phyloP scores from a whole-genome alignment of 2,888 invertebrate species.

The Stratiomys singularior region DNA sequence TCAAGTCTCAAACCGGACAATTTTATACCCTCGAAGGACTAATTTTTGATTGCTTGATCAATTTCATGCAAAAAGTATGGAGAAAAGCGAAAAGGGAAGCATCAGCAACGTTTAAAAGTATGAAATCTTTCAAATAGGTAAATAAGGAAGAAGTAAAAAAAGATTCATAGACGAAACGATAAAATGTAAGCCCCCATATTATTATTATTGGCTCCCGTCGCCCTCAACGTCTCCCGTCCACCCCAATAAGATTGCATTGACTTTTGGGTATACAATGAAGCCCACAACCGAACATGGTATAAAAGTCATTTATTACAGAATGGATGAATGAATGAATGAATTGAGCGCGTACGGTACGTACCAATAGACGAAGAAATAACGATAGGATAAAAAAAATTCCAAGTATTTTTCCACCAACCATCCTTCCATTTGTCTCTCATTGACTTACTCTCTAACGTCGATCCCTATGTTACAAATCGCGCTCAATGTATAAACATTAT shows the following conservation, averaged over 20 bases:
- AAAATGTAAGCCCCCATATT: not conserved
- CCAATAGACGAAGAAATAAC: not conserved
- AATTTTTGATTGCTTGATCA: conserved; percentile 2
- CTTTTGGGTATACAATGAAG: not conserved
- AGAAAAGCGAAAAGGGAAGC: not conserved
- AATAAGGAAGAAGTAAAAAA: conserved; percentile 2
- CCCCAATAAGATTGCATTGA: not conserved
- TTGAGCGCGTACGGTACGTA: too few species aligned
- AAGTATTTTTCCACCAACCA: not conserved
- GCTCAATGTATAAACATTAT: conserved; percentile 15
- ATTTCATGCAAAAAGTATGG: not conserved
- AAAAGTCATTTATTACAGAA: conserved; percentile 5
- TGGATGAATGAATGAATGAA: not conserved
- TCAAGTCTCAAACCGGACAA: too few species aligned
- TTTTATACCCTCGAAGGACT: not conserved
- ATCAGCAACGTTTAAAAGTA: not conserved
- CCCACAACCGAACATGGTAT: too few species aligned
- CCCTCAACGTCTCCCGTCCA: not conserved
- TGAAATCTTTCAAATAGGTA: not conserved
- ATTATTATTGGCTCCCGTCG: not conserved
- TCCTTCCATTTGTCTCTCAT: not conserved
- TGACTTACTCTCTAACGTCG: not conserved
- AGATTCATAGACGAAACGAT: not conserved
- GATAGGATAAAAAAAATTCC: not conserved
- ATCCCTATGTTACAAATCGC: not conserved